phyloP scores from a whole-genome alignment of 64 coral and sea anemone species.

The Trachythela sp. region DNA sequence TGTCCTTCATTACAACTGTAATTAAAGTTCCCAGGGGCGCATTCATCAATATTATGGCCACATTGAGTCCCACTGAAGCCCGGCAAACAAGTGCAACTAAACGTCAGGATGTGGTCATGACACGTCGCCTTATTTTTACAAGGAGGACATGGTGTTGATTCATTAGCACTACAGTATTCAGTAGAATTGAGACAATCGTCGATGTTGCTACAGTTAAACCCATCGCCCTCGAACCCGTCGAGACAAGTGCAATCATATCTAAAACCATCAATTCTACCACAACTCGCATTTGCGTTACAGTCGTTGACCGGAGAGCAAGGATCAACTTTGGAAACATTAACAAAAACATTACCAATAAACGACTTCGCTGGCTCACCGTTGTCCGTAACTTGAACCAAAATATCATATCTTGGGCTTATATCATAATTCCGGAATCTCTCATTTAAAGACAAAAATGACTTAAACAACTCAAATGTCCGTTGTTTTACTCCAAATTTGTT shows the following conservation, averaged over 20 bases:
- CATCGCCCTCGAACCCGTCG: not conserved
- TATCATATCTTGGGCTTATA: not conserved
- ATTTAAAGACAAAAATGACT: not conserved
- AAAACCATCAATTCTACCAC: not conserved
- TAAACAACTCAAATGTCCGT: not conserved
- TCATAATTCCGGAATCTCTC: not conserved
- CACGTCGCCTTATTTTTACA: not conserved
- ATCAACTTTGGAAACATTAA: not conserved
- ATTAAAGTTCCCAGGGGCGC: not conserved
- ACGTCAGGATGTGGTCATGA: not conserved
- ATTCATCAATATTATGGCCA: not conserved
- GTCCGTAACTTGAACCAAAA: not conserved
- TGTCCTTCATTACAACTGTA: not conserved
- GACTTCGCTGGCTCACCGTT: not conserved
- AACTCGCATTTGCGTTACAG: not conserved
- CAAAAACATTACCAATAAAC: not conserved
- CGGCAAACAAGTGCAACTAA: not conserved
- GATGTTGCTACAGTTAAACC: not conserved
- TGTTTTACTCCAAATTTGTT: not conserved
- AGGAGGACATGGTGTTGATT: not conserved
- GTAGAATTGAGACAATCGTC: not conserved
- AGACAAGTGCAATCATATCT: not conserved
- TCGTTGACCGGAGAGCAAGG: not conserved
- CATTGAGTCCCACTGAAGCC: not conserved
- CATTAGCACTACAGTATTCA: not conserved